These are phyloP conservation scores for Xenus cinereus DNA, from an alignment of 2,113 vertebrate genomes.

Conservation along the genomic window DNA sequence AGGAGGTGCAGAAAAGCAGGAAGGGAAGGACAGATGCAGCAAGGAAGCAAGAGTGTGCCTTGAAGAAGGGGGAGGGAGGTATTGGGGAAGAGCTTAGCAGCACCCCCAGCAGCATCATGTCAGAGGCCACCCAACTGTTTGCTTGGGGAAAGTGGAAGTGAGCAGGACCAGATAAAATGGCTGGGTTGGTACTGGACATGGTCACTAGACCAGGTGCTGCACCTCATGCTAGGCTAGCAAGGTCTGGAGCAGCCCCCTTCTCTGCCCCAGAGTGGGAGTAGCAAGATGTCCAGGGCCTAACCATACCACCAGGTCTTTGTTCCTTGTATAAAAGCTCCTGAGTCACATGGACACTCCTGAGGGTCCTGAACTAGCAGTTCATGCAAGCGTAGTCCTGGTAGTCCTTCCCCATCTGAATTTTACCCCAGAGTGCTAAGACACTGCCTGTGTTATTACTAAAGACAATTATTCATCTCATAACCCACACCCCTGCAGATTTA, in stretches of 20 bases:
- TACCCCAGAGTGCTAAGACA: neutral
- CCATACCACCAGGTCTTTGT: neutral
- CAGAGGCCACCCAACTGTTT: neutral
- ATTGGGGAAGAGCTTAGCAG: neutral
- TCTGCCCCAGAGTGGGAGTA: neutral
- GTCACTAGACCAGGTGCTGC: neutral
- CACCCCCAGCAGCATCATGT: accelerated
- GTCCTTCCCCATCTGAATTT: neutral
- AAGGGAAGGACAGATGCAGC: neutral
- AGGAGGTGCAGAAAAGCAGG: neutral
- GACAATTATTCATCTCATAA: neutral
- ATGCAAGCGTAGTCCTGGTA: neutral
- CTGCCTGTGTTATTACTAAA: neutral
- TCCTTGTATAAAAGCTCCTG: neutral
- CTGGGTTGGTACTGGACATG: neutral
- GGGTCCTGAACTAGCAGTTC: neutral
- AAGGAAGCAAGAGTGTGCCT: neutral
- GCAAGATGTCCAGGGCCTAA: neutral
- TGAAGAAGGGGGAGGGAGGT: neutral
- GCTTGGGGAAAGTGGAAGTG: neutral
- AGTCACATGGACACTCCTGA: neutral
- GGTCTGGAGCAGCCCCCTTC: neutral
- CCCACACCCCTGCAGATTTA: neutral
- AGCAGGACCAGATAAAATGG: neutral
- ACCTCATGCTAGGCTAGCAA: accelerated